phyloP scores from a whole-genome alignment of 2,888 invertebrate species.

The Blastobasis lacticolella region DNA sequence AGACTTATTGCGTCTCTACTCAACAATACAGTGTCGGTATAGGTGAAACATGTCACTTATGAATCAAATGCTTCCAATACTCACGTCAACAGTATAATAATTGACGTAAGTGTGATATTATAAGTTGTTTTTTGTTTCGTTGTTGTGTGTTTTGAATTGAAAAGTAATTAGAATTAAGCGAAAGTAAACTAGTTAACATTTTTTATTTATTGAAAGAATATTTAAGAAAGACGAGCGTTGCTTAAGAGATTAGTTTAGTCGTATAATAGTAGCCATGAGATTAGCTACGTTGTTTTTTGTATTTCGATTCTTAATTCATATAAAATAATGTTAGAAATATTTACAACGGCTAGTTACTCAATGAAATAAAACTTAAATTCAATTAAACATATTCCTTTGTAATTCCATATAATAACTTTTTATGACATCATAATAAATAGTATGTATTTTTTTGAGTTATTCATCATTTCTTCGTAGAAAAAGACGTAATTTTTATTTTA shows the following conservation, averaged over 20 bases:
- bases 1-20: too few species aligned
- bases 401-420: too few species aligned
- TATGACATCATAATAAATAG: too few species aligned
- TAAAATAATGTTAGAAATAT: not conserved
- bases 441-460: too few species aligned
- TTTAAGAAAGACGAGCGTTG: conserved; percentile 73
- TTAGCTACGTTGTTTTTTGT: conserved; percentile 34
- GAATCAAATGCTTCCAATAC: conserved; percentile 54
- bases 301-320: conserved; percentile 26
- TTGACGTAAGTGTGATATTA: conserved; percentile 70
- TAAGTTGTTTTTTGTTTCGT: conserved; percentile 69
- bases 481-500: too few species aligned
- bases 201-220: conserved; percentile 68
- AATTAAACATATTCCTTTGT: too few species aligned
- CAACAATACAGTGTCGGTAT: too few species aligned
- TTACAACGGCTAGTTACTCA: not conserved
- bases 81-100: conserved; percentile 43
- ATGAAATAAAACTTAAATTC: too few species aligned
- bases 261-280: conserved; percentile 51
- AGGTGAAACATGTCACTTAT: conserved; percentile 30
- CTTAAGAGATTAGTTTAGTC: conserved; percentile 68
- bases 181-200: conserved; percentile 45
- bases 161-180: conserved; percentile 53
- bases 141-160: conserved; percentile 71
- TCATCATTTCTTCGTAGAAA: too few species aligned